These are phyloP conservation scores for Caenorhabditis zanzibari DNA, from an alignment of 2,888 invertebrate species.

Conservation along the genomic window DNA sequence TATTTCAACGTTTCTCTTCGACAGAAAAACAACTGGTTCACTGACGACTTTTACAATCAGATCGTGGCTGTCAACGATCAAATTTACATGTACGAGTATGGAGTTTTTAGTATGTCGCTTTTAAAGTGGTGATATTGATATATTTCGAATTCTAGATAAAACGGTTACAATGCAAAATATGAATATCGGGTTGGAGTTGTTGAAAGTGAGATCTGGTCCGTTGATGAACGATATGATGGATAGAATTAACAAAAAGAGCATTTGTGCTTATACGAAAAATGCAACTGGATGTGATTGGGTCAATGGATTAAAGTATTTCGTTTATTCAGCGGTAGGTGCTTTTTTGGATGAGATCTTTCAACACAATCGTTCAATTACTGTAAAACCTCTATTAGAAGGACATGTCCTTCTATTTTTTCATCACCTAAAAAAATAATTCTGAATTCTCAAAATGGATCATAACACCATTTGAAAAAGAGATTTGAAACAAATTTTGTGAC, in stretches of 20 bases:
- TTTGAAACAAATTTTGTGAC: too few species aligned
- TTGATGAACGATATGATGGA: constrained; percentile 68
- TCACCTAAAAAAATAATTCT: too few species aligned
- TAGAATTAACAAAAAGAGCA: constrained; percentile 64
- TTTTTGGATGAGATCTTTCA: too few species aligned
- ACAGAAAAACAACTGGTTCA: constrained; percentile 61
- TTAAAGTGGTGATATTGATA: too few species aligned
- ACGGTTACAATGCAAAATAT: constrained; percentile 61
- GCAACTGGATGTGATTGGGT: constrained; percentile 63
- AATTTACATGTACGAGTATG: constrained; percentile 70
- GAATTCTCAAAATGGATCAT: too few species aligned
- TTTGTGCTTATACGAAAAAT: constrained; percentile 42
- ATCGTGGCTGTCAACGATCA: constrained; percentile 68
- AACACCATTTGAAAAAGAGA: too few species aligned
- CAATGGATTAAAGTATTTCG: constrained; percentile 69
- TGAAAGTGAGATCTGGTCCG: constrained; percentile 66
- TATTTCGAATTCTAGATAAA: constrained; percentile 64
- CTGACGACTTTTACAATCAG: constrained; percentile 61
- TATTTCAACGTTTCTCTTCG: constrained; percentile 56
- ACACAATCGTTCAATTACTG: too few species aligned
- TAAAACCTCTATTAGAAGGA: too few species aligned
- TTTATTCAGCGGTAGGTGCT: constrained; percentile 69
- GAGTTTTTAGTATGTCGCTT: constrained; percentile 64
- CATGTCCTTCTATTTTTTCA: too few species aligned
- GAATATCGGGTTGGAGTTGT: constrained; percentile 68